These are phyloP conservation scores for Phataginus tricuspis DNA, from an alignment of 2,797 vertebrate genomes.

Conservation along the genomic window DNA sequence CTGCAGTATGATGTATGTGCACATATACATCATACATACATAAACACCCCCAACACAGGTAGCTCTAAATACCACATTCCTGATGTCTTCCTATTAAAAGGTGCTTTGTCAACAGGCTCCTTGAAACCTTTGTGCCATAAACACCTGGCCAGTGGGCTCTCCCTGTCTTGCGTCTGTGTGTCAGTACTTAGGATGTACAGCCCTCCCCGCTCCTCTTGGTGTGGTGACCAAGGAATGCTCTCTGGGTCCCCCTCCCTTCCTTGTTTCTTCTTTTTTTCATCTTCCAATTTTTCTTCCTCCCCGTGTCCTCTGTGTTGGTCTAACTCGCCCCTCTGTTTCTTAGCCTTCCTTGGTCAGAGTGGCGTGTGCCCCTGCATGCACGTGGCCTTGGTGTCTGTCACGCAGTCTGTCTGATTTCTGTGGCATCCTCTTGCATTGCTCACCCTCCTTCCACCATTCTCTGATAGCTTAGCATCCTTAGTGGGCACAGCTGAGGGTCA, in stretches of 20 bases:
- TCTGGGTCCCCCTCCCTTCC: not conserved
- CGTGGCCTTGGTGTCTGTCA: not conserved
- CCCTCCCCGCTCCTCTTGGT: fast-evolving
- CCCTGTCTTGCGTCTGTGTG: not conserved
- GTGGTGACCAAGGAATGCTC: not conserved
- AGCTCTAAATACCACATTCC: too few species aligned
- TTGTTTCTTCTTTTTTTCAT: not conserved
- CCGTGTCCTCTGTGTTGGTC: not conserved
- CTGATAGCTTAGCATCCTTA: not conserved
- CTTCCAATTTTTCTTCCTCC: not conserved
- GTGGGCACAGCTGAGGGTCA: not conserved
- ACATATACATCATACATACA: not conserved
- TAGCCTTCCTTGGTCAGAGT: fast-evolving
- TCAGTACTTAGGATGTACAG: too few species aligned
- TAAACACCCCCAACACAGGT: too few species aligned
- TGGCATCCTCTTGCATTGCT: fast-evolving
- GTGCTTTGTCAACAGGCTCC: fast-evolving
- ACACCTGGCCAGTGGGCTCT: fast-evolving
- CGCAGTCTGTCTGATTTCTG: fast-evolving
- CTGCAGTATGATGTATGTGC: not conserved
- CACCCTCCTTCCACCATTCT: not conserved
- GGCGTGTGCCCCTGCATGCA: fast-evolving
- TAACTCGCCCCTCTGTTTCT: fast-evolving
- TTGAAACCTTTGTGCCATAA: not conserved
- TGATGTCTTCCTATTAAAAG: not conserved